Evolutionary conservation across 1,140 invertebrate species (phyloP), one percentile per base, ranked within the genome.

Genomic region (Himalopsyche phryganea): DNA sequence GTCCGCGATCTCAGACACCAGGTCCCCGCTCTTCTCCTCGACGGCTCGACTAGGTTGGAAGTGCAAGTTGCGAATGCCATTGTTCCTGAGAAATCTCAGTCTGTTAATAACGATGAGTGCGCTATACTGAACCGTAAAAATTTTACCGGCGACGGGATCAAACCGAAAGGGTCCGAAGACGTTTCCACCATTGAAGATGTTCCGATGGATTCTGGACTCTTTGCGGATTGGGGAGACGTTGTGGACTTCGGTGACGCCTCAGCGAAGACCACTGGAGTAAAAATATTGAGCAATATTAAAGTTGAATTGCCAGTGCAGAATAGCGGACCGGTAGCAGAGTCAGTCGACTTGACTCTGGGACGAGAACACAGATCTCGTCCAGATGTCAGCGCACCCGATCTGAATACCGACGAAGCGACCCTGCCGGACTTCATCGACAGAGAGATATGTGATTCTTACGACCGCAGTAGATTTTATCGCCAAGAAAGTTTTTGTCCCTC

Each of bases 251-350:
- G 28, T 33, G 48, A 57, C 36, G 44, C 23, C 7, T 45, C 47
- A 35, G 40, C 47, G 23, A 57, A 57, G 38, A 11, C 13, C 42
- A 13, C 17, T n/a, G 74, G 76, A n/a, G 53, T 78, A 40, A 77
- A 77, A 66, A 78, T 78, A 55, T 63, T 78, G 18, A 78, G 76
- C 56, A 77, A 78, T 63, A 73, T 78, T 32, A 78, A 77, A 58
- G 72, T 78, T 7, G 76, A 78, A 68, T 71, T 76, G 33, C 74
- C 76, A 38, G 72, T 77, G 2, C 69, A 73, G 51, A 73, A 73
- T 66, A 66, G 70, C 55, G 74, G 71, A 63, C 75, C 41, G 75
- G 72, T 23, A 67, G 76, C 2, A 71, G 76, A 65, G 76, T 76
- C 63, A 57, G 23, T n/a, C n/a, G n/a, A n/a, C 4, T 28, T 28